phyloP scores from a whole-genome alignment of 2,888 invertebrate genomes.

The Sesamia inferens region DNA sequence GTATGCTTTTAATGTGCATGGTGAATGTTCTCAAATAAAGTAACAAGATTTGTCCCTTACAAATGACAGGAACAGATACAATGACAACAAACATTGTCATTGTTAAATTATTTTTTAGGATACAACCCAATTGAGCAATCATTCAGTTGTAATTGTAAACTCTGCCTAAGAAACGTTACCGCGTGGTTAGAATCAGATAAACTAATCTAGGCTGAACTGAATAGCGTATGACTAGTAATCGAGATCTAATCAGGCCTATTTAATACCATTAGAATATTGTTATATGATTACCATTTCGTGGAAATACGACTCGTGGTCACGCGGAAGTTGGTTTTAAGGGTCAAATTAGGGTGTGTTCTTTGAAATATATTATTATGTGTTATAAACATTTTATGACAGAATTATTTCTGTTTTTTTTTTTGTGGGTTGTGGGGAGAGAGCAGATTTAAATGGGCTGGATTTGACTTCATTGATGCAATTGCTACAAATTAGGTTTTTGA shows the following conservation, averaged over 20 bases:
- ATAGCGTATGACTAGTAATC: constrained; percentile 39
- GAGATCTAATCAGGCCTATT: constrained; percentile 50
- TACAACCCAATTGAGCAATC: constrained; percentile 28
- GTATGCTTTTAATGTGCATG: too few relatives aligned
- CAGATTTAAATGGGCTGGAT: not conserved
- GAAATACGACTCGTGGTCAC: constrained; percentile 36
- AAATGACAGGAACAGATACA: too few relatives aligned
- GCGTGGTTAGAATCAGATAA: constrained; percentile 59
- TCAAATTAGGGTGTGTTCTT: not conserved
- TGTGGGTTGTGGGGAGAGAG: too few relatives aligned
- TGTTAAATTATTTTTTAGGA: too few relatives aligned
- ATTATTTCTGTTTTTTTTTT: not conserved
- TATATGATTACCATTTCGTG: constrained; percentile 44
- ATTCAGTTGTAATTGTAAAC: not conserved
- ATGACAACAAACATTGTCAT: too few relatives aligned
- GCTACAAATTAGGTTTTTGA: not conserved
- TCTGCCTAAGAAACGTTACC: not conserved
- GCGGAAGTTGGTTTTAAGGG: not conserved
- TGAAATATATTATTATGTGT: constrained; percentile 26
- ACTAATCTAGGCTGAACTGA: constrained; percentile 56
- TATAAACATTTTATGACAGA: not conserved
- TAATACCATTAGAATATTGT: constrained; percentile 59
- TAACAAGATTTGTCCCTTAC: too few relatives aligned
- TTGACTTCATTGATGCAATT: not conserved
- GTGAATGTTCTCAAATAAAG: too few relatives aligned